Evolutionary conservation across 2,797 vertebrate species (phyloP), one percentile per base, ranked within the genome.

Genomic region (Chaetodon trifasciatus): DNA sequence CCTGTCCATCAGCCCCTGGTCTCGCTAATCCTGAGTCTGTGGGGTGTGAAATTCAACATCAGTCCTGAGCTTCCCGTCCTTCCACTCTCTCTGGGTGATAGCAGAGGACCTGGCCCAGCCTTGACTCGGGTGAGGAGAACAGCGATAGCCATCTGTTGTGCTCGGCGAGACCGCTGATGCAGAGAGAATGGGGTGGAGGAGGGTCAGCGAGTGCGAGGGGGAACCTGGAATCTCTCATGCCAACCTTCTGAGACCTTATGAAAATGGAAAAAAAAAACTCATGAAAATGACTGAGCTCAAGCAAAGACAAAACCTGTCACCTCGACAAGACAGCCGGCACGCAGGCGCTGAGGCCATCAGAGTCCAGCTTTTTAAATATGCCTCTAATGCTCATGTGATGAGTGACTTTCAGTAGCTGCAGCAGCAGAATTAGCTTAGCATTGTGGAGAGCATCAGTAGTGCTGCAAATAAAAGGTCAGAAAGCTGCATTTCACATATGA

Each of bases 41-140:
- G 72, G 81, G 89, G 79, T 87, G 86, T 92, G 88, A 92, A 89
- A 90, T 92, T 89, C 83, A 79, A 86, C 83, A 87, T 86, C 81
- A 68, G 76, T 73, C 70, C 70, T 17, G n/a, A 73, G 82, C 82
- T 21, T 61, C 53, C 42, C 24, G 2, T 60, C 61, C 78, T 5
- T 9, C 21, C 32, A 5, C 28, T 3, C 61, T 24, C 65, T 66
- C 39, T 3, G 53, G 49, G 60, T 79, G 79, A 85, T 71, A 81
- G 57, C 13, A 0, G 37, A 47, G 76, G 58, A 61, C 64, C 56
- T 3, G 74, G 60, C 63, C 47, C 19, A 17, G 83, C 72, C 63
- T 61, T 37, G 79, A 42, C 79, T 58, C n/a, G 65, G 56, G 24
- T 7, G 73, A 72, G 39, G 50, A 56, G 81, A 77, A 39, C 67